Evolutionary conservation across 2,113 vertebrate genomes (phyloP), one percentile per base, ranked within the genome.

Genomic region (Beaufortia kweichowensis): DNA sequence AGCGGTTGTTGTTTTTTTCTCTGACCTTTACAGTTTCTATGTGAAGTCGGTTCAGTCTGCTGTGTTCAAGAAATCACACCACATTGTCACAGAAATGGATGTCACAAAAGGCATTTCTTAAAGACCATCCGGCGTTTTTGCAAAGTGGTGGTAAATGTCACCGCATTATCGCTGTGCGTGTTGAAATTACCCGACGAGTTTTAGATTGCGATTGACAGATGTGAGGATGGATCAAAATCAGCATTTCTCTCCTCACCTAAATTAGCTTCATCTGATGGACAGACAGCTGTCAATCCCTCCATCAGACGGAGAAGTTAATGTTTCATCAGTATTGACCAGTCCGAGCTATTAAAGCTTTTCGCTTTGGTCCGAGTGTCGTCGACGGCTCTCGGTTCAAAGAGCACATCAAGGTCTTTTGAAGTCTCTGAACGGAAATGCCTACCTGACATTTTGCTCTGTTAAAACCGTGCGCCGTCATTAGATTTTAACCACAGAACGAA

Each of bases 61-160:
- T n/a, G 26, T 15, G 6, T 21, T 53, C 29, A 15, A 50, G 24
- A 14, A 53, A 21, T 68, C 11, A 15, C 64, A 66, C 26, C 64
- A 28, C 31, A 29, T 14, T 31, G 26, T 68, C 43, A 68, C 65
- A 35, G n/a, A 56, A 56, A 15, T 3, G 6, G 35, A 56, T 35
- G 48, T 70, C 19, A 55, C 6, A 29, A 12, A 33, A 55, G 28
- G 66, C 48, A 33, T 68, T 53, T 21, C 28, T n/a, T 14, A 14
- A 3, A 46, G 41, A 14, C 41, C 19, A 53, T 53, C 48, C 11
- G 3, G 6, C 33, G 14, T 69, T n/a, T 43, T 41, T 57, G n/a
- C 53, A 12, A 41, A 43, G 55, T 59, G 69, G 9, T 43, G 33
- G 33, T 59, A 59, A 57, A 72, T 59, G 69, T 59, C 69, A 59